These are phyloP conservation scores for Trachelus stipa DNA, from an alignment of 2,888 invertebrate genomes.

Conservation along the genomic window DNA sequence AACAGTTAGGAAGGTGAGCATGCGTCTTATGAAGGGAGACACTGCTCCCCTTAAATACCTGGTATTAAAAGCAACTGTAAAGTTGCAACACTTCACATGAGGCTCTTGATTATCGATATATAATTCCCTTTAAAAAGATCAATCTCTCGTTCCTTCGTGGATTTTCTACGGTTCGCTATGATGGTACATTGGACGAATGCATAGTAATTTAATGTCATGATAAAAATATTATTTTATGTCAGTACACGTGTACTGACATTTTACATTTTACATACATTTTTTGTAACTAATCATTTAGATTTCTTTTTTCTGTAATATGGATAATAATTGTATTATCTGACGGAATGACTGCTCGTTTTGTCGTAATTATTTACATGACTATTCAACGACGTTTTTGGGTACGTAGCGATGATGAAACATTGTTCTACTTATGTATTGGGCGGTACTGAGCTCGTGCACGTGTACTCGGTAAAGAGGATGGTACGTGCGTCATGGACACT, in stretches of 20 bases:
- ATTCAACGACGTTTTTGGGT: not conserved
- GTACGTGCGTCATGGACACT: not conserved
- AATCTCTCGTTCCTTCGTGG: not conserved
- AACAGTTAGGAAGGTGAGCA: constrained; percentile 16
- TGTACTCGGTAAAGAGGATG: not conserved
- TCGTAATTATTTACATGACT: no score
- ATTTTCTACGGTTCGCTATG: not conserved
- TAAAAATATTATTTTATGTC: not conserved
- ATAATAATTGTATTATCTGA: not conserved
- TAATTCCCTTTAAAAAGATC: not conserved
- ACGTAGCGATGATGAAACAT: not conserved
- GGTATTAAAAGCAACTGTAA: constrained; percentile 40
- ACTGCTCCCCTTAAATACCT: constrained; percentile 33
- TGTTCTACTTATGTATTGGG: not conserved
- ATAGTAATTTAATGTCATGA: not conserved
- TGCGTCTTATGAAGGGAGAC: constrained; percentile 10
- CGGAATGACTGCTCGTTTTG: not conserved
- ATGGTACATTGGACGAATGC: not conserved
- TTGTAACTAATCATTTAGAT: no score
- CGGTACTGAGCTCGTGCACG: not conserved
- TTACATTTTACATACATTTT: no score
- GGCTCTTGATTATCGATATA: constrained; percentile 39
- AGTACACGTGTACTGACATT: no score
- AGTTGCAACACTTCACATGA: constrained; percentile 24
- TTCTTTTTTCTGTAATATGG: no score